Percentiles rank a stretch among this genome's conserved stretches.
Evolutionary conservation across 2,797 vertebrate genomes (phyloP).

Genomic region (Iguana delicatissima): DNA sequence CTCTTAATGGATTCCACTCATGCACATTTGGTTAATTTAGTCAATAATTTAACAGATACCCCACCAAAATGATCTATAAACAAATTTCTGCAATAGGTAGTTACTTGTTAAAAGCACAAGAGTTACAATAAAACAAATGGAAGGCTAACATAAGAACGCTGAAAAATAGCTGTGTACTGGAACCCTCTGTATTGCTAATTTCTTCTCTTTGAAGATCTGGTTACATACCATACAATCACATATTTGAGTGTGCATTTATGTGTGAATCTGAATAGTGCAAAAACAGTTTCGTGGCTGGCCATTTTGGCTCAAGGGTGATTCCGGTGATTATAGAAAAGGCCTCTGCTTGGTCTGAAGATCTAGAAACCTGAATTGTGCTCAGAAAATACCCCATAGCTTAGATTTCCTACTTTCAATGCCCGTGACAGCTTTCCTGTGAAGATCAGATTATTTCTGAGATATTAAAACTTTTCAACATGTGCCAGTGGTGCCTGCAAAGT

Average conservation of each 20-base stretch:
- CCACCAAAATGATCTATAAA: background rate
- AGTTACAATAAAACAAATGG: conserved; percentile 10
- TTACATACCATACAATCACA: background rate
- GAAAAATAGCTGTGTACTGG: background rate
- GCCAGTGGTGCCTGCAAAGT: conserved; percentile 40
- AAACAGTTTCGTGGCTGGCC: background rate
- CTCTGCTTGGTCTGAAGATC: conserved; percentile 32
- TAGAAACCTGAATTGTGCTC: conserved; percentile 12
- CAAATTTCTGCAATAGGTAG: background rate
- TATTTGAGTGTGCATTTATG: background rate
- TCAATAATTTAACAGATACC: conserved; percentile 1
- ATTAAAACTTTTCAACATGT: background rate
- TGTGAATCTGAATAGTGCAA: background rate
- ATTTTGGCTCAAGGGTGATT: conserved; percentile 51
- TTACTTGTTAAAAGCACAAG: background rate
- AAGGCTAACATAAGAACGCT: background rate
- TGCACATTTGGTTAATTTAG: background rate
- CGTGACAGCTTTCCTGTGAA: conserved; percentile 16
- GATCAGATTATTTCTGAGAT: conserved; percentile 30
- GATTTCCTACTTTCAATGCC: conserved; percentile 8
- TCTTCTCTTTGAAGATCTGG: background rate
- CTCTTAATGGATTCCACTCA: background rate
- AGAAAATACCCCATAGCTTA: conserved; percentile 32
- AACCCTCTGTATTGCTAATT: background rate
- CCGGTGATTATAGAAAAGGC: conserved; percentile 14